Base-by-base conservation (phyloP, 1,140 invertebrate genomes). In the Thrips palmi region DNA sequence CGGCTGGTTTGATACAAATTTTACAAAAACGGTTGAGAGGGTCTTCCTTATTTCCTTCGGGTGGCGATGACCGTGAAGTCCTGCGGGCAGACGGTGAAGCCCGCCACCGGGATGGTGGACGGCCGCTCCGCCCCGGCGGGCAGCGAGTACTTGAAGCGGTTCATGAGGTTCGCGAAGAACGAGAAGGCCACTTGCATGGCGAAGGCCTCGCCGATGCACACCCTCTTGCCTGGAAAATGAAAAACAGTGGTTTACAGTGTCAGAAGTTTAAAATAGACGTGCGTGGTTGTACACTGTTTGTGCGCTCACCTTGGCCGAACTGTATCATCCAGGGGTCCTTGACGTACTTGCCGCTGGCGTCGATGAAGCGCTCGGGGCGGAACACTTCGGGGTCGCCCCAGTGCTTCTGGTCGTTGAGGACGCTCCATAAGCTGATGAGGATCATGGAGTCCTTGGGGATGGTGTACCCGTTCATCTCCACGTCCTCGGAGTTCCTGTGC, bases 401-500 rank as follows among this genome's bases (percentile, higher is more conserved):
- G 43, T 70, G 58, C 2, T 52, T 46, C 28, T 57, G 45, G 45
- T 83, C 76, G 46, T 75, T 72, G 47, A 80, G 70, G 1, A 74
- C 57, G 15, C 73, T 70, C 54, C 74, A 67, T 15, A 76, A 53
- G 45, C 75, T 74, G 0, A 74, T 57, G 33, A 85, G 54, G 11
- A 85, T 49, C 20, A 70, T 62, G 0, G 77, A 73, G n/a, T 68
- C 67, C 70, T 77, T 68, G 1, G 77, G 74, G 52, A 82, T 73
- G 14, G 46, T 40, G 46, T 72, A 77, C 28, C 65, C 64, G 8
- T 63, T 55, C 3, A 82, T 47, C 19, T 47, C 48, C 1, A 68
- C 58, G 37, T 70, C 58, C 33, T 64, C 54, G 1, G 58, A 53
- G 1, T 70, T 59, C 49, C 63, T 62, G 43, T 76, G 73, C 1